Evolutionary conservation across 2,888 invertebrate genomes (phyloP).

Genomic region (Drosophila nigritarsus): DNA sequence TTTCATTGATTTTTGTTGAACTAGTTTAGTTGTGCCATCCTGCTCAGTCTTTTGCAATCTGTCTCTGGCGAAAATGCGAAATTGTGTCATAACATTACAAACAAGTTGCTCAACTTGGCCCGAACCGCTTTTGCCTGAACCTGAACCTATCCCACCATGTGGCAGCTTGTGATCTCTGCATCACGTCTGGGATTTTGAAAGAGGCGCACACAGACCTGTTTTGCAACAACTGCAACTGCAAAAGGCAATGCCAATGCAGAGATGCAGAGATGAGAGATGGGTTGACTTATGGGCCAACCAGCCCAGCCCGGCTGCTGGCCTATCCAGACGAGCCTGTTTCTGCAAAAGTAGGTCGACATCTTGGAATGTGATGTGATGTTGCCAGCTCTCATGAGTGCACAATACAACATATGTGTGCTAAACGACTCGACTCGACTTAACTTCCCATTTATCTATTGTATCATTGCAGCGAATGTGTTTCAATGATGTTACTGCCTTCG

Average conservation of each 20-base stretch:
- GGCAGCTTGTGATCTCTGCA: conserved; percentile 30
- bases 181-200: conserved; percentile 20
- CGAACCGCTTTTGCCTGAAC: conserved; percentile 56
- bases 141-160: conserved; percentile 75
- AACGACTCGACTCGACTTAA: conserved; percentile 42
- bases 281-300: conserved; percentile 69
- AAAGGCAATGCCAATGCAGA: conserved; percentile 37
- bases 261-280: conserved; percentile 36
- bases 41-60: conserved; percentile 30
- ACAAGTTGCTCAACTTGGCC: conserved; percentile 59
- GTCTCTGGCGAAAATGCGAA: conserved; percentile 43
- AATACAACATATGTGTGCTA: conserved; percentile 49
- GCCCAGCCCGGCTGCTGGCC: conserved; percentile 20
- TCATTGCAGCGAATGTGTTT: conserved; percentile 81
- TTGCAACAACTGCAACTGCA: conserved; percentile 30
- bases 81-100: conserved; percentile 76
- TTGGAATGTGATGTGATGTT: conserved; percentile 69
- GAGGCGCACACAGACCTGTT: conserved; percentile 58
- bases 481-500: conserved; percentile 85
- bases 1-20: conserved; percentile 41
- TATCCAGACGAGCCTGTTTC: conserved; percentile 73
- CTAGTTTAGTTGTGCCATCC: conserved; percentile 36
- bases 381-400: conserved; percentile 30
- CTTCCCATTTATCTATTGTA: conserved; percentile 16
- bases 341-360: conserved; percentile 62